Conservation (phyloP, 2,113 vertebrate genomes). For the Cyphomyrus discorhynchus region DNA sequence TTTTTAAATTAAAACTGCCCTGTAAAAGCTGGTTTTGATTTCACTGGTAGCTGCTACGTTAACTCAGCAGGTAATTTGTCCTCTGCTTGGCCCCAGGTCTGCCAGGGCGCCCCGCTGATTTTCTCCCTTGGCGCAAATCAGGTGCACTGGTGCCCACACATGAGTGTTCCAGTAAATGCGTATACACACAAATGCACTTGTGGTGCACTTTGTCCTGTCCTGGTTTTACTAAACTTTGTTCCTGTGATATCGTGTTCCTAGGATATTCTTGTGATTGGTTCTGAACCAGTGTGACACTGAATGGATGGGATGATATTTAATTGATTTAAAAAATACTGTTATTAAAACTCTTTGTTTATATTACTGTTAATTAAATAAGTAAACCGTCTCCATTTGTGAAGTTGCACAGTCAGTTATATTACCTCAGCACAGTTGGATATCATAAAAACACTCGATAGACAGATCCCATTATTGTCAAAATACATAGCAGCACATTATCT, state of each 20-base stretch:
- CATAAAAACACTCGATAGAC: neutral
- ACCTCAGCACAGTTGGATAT: neutral
- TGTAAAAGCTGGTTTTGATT: neutral
- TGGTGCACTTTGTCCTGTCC: neutral
- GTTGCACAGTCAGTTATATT: neutral
- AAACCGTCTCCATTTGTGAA: neutral
- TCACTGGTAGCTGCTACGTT: neutral
- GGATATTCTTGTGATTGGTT: neutral
- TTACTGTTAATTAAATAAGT: neutral
- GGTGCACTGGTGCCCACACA: neutral
- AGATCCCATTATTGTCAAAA: neutral
- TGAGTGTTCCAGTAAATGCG: neutral
- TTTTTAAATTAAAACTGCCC: neutral
- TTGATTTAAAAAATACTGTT: neutral
- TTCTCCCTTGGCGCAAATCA: neutral
- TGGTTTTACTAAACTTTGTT: neutral
- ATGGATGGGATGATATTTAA: neutral
- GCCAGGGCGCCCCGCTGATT: neutral
- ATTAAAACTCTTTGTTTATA: neutral
- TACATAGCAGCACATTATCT: neutral
- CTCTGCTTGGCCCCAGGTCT: neutral
- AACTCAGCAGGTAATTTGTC: neutral
- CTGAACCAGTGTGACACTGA: neutral
- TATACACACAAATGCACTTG: neutral
- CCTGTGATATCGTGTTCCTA: neutral